These are phyloP conservation scores for Lycodopsis pacificus DNA, from an alignment of 2,797 vertebrate species.

Conservation along the genomic window DNA sequence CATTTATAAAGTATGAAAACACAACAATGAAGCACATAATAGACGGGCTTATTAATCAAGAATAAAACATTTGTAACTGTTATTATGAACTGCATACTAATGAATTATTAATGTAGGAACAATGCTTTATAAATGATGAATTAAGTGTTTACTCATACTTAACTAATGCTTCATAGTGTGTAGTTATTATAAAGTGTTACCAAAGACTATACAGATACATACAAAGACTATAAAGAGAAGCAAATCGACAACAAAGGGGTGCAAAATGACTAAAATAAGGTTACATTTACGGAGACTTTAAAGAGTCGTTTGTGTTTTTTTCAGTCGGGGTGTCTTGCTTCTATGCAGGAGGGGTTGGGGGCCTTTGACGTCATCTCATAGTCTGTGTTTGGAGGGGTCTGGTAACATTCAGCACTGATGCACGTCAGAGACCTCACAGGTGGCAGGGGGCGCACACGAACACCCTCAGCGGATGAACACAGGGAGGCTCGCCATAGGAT, in stretches of 20 bases:
- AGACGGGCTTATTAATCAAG: too few relatives aligned
- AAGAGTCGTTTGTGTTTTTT: too few relatives aligned
- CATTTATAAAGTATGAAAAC: too few relatives aligned
- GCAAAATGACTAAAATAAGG: not conserved
- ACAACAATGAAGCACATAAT: too few relatives aligned
- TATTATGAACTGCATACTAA: too few relatives aligned
- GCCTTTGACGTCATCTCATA: not conserved
- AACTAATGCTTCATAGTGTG: too few relatives aligned
- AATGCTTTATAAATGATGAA: too few relatives aligned
- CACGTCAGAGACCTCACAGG: constrained; percentile 54
- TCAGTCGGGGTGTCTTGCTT: not conserved
- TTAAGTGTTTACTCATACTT: too few relatives aligned
- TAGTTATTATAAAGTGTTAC: too few relatives aligned
- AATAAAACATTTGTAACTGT: too few relatives aligned
- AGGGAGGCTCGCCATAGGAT: constrained; percentile 1
- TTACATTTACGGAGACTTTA: not conserved
- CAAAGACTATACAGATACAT: not conserved
- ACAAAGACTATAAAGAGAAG: not conserved
- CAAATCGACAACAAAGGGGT: not conserved
- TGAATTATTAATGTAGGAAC: too few relatives aligned
- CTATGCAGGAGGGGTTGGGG: not conserved
- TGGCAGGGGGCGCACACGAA: constrained; percentile 36
- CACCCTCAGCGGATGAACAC: constrained; percentile 31
- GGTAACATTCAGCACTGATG: constrained; percentile 62
- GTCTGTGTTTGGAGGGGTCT: constrained; percentile 16